Evolutionary conservation across 2,888 invertebrate genomes (phyloP).

Genomic region (Physocephala rufipes): DNA sequence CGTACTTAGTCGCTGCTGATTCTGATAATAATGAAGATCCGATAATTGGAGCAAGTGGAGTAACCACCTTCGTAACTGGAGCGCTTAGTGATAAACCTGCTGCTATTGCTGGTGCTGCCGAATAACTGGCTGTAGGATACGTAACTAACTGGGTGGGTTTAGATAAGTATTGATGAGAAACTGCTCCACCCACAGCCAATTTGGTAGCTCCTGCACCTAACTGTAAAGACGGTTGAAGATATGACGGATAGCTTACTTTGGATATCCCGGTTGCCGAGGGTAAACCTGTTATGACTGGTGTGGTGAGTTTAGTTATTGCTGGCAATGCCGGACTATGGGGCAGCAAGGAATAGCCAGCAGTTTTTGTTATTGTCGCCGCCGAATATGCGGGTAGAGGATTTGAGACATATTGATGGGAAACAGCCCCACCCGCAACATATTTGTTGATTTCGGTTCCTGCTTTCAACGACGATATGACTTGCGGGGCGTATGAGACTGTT

Average conservation of each 20-base stretch:
- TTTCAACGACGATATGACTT: slow-evolving; percentile 49
- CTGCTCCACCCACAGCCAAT: slow-evolving; percentile 31
- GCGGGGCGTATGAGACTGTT: slow-evolving; percentile 28
- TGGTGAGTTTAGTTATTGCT: slow-evolving; percentile 29
- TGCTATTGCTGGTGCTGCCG: slow-evolving; percentile 37
- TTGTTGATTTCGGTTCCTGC: slow-evolving; percentile 19
- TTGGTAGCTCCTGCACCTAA: slow-evolving; percentile 25
- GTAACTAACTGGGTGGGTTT: slow-evolving; percentile 38
- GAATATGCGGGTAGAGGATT: slow-evolving; percentile 25
- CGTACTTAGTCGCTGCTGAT: slow-evolving; percentile 39
- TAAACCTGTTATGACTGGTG: slow-evolving; percentile 22
- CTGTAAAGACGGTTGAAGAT: slow-evolving; percentile 43
- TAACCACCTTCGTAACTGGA: no score
- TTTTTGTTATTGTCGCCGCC: slow-evolving; percentile 34
- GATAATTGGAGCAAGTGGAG: slow-evolving; percentile 9
- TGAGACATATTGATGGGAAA: slow-evolving; percentile 8
- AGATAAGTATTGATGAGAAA: slow-evolving; percentile 43
- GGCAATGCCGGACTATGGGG: neutral
- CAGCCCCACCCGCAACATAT: slow-evolving; percentile 21
- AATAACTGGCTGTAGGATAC: slow-evolving; percentile 35
- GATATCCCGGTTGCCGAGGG: slow-evolving; percentile 34
- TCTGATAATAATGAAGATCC: slow-evolving; percentile 19
- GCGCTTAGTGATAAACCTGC: no score
- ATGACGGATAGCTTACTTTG: slow-evolving; percentile 29
- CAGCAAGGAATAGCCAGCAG: slow-evolving; percentile 34